Conservation (phyloP, 2,797 vertebrate species). For the Gadopsis marmoratus region DNA sequence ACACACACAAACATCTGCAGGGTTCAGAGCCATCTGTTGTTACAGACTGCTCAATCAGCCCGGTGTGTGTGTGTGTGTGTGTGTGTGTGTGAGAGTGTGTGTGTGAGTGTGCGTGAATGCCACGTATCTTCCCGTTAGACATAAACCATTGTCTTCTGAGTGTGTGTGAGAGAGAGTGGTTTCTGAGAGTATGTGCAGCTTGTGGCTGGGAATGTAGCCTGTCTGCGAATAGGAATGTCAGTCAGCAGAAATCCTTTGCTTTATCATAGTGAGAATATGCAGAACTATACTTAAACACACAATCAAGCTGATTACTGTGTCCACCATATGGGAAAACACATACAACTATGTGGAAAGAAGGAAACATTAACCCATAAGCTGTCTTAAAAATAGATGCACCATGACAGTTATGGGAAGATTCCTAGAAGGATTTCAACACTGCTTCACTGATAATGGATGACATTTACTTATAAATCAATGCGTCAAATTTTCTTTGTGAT, state of each 20-base stretch:
- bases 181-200: conserved; percentile 57
- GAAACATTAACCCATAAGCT: conserved; percentile 28
- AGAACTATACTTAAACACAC: conserved; percentile 23
- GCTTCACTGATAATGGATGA: conserved; percentile 24
- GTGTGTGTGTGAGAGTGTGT: conserved; percentile 52
- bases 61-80: conserved; percentile 37
- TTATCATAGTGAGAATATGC: conserved; percentile 42
- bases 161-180: conserved; percentile 32
- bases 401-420: conserved; percentile 29
- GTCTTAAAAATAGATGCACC: conserved; percentile 18
- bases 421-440: conserved; percentile 22
- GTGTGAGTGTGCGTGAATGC: conserved; percentile 24
- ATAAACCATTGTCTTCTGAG: conserved; percentile 63
- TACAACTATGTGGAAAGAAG: conserved; percentile 23
- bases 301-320: conserved; percentile 24
- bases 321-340: conserved; percentile 16
- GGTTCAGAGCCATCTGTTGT: conserved; percentile 77
- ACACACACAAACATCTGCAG: conserved; percentile 77
- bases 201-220: conserved; percentile 54
- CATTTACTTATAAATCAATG: conserved; percentile 44
- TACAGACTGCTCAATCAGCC: conserved; percentile 72
- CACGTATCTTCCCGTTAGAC: conserved; percentile 55
- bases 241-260: conserved; percentile 56
- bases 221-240: conserved; percentile 64
- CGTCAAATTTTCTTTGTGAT: conserved; percentile 17